Percentiles rank a stretch among this genome's conserved stretches.
Evolutionary conservation across 2,888 invertebrate genomes (phyloP).

Genomic region (Noctua comes): DNA sequence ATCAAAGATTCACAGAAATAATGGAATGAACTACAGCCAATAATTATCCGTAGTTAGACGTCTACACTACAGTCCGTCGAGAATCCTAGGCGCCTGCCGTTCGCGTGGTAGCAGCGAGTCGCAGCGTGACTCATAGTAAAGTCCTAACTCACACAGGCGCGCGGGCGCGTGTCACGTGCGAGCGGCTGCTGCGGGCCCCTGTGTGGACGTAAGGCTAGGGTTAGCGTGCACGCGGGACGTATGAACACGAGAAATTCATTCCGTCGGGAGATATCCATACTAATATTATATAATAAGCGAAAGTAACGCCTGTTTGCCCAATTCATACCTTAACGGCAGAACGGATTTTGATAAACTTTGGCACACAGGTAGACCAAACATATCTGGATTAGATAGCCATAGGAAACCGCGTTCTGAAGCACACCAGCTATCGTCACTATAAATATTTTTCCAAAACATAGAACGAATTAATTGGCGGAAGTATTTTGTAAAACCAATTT

Average conservation of each 20-base stretch:
- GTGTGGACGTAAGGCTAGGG: conserved; percentile 52
- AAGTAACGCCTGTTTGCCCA: background rate
- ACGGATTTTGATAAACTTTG: background rate
- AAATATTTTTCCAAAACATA: background rate
- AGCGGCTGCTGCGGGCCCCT: conserved; percentile 47
- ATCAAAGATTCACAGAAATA: background rate
- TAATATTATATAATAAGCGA: background rate
- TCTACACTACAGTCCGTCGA: background rate
- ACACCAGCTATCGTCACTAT: background rate
- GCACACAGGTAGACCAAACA: too few relatives aligned
- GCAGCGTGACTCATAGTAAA: conserved; percentile 86
- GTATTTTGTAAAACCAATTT: too few relatives aligned
- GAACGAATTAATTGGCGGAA: background rate
- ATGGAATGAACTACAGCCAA: conserved; percentile 4
- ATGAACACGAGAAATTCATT: background rate
- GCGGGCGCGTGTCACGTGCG: conserved; percentile 16
- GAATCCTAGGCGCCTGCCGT: conserved; percentile 70
- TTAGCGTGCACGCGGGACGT: conserved; percentile 24
- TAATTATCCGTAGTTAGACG: background rate
- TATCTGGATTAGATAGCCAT: background rate
- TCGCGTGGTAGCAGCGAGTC: conserved; percentile 69
- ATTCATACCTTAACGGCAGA: background rate
- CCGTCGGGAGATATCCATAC: background rate
- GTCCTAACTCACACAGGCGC: conserved; percentile 80
- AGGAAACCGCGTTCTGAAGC: background rate